Base-by-base conservation (phyloP, 2,888 invertebrate species). In the Leistus spinibarbis region DNA sequence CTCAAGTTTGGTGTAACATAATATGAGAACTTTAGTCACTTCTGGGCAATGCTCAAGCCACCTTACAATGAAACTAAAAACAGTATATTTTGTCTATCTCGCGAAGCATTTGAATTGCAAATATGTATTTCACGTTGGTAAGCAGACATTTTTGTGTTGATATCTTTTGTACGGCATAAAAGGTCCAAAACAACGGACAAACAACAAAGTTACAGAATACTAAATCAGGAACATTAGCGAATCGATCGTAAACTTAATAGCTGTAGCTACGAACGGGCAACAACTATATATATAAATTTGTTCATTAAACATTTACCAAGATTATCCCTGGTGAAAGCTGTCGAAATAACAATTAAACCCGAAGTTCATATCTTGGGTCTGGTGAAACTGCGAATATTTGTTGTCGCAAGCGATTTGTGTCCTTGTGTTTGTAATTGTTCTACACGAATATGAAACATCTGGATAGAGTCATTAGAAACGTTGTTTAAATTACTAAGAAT, bases 271-370 rank as follows among this genome's bases (percentile, higher is more conserved):
- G 54, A 22, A 20, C n/a, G 27, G 23, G 2, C 24, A 69, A 69
- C 69, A 69, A 40, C 27, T 56, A 56, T 57, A 27, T 24, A 56
- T 57, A 57, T 57, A 57, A 69, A 69, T 57, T 69, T 69, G 5
- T 17, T 53, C 60, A 24, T 60, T 69, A 60, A 69, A 69, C 69
- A 69, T 69, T 69, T 69, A 69, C 69, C n/a, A 24, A 57, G 27
- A 69, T 69, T 60, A 54, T 66, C n/a, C n/a, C 66, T 54, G 19
- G 20, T 9, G 16, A 57, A 57, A 19, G 57, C 17, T 57, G 20
- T 40, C 66, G 69, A 60, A 69, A 60, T 69, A 60, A 69, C 69
- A 69, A 69, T 69, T 69, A 23, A 60, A 69, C 69, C 60, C 60
- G 60, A 69, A 40, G 40, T 40, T 40, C 40, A 40, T 40, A 40